phyloP scores from a whole-genome alignment of 2,888 invertebrate species.

The Stenotaenia linearis region DNA sequence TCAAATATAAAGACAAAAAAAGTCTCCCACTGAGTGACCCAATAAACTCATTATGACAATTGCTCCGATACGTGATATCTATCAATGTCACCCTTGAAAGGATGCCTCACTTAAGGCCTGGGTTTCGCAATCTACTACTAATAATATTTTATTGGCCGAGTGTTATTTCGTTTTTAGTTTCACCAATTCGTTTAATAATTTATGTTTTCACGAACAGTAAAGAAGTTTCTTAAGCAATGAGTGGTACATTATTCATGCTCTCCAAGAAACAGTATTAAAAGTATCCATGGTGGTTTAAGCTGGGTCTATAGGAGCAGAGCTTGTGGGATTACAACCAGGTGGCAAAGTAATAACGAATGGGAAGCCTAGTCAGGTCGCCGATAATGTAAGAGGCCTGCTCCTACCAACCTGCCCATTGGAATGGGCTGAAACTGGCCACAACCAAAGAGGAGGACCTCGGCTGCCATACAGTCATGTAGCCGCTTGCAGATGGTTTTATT shows the following conservation, averaged over 20 bases:
- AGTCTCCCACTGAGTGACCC: neutral
- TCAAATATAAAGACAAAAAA: neutral
- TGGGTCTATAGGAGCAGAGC: neutral
- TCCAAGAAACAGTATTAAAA: slow-evolving; percentile 13
- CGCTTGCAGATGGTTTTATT: slow-evolving; percentile 27
- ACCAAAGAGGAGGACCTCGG: neutral
- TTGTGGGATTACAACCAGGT: slow-evolving; percentile 28
- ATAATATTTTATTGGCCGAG: neutral
- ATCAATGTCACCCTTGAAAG: neutral
- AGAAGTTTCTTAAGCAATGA: neutral
- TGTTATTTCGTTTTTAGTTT: too few species aligned
- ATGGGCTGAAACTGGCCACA: slow-evolving; percentile 1
- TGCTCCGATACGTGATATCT: neutral
- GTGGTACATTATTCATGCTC: slow-evolving; percentile 5
- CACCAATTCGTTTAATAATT: too few species aligned
- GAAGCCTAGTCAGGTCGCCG: slow-evolving; percentile 21
- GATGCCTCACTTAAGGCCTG: neutral
- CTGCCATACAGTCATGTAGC: neutral
- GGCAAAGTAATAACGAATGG: slow-evolving; percentile 28
- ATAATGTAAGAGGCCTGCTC: slow-evolving; percentile 15
- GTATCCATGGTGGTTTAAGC: neutral
- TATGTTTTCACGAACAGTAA: neutral
- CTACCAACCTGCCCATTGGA: slow-evolving; percentile 15
- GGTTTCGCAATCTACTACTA: neutral
- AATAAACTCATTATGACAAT: neutral